phyloP scores from a whole-genome alignment of 2,797 vertebrate species.

The Trachurus trachurus region DNA sequence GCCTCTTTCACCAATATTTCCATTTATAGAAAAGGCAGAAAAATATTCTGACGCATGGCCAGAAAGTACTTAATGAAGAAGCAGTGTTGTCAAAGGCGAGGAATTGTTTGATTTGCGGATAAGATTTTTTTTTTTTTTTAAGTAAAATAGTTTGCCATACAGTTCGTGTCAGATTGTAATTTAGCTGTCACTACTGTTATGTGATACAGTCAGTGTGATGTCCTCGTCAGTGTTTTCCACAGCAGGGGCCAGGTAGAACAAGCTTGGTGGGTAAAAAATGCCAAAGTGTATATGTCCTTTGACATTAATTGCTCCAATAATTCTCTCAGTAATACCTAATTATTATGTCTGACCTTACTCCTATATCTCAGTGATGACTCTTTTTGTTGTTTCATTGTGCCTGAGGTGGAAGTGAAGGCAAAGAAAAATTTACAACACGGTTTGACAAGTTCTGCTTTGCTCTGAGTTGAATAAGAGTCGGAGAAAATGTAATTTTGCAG shows the following conservation, averaged over 20 bases:
- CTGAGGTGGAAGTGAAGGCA: slow-evolving; percentile 34
- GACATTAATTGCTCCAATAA: slow-evolving; percentile 22
- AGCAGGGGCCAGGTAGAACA: slow-evolving; percentile 19
- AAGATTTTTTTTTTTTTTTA: slow-evolving; percentile 19
- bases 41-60: slow-evolving; percentile 29
- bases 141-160: slow-evolving; percentile 8
- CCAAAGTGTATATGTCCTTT: slow-evolving; percentile 2
- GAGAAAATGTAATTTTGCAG: slow-evolving; percentile 3
- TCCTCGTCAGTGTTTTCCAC: neutral
- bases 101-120: slow-evolving; percentile 24
- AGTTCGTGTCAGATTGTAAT: slow-evolving; percentile 7
- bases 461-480: neutral
- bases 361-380: slow-evolving; percentile 16
- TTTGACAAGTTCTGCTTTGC: slow-evolving; percentile 22
- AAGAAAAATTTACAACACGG: slow-evolving; percentile 11
- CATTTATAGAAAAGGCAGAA: slow-evolving; percentile 61
- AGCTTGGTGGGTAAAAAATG: slow-evolving; percentile 26
- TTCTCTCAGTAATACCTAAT: slow-evolving; percentile 25
- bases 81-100: slow-evolving; percentile 21
- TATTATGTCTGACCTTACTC: slow-evolving; percentile 25
- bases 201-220: neutral
- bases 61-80: slow-evolving; percentile 32
- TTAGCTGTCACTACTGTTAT: neutral
- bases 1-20: slow-evolving; percentile 75
- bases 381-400: slow-evolving; percentile 24